A percentile compares a stretch with the other conserved stretches of the same genome.
Conservation (phyloP, 2,113 vertebrate species). For the Steatornis caripensis region DNA sequence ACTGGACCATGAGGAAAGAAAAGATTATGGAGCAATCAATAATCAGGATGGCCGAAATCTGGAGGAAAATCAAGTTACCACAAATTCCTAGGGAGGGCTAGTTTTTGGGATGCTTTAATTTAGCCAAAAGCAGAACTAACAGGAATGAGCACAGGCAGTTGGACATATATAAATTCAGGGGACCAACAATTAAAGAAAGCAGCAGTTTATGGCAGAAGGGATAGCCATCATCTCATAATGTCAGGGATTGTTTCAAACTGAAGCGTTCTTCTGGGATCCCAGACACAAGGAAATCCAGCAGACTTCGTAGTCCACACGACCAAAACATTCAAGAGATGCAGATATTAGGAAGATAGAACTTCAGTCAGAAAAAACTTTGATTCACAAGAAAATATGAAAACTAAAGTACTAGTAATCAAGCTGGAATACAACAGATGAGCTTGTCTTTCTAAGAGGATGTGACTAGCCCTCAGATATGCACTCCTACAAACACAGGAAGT, state of each 20-base stretch:
- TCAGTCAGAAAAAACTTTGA: background rate
- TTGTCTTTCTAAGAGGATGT: background rate
- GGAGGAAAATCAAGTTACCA: background rate
- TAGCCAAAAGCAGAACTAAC: background rate
- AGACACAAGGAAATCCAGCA: background rate
- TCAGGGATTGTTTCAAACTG: background rate
- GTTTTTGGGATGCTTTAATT: background rate
- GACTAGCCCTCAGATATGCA: background rate
- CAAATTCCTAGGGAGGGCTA: background rate
- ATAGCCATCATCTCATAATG: background rate
- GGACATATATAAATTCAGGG: background rate
- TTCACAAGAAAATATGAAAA: background rate
- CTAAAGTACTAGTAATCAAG: background rate
- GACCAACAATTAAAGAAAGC: background rate
- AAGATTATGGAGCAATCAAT: background rate
- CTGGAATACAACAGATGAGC: background rate
- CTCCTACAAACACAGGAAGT: background rate
- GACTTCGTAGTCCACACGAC: background rate
- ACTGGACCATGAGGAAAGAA: background rate
- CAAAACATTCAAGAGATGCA: background rate
- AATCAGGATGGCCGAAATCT: background rate
- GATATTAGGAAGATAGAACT: background rate
- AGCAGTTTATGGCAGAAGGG: background rate
- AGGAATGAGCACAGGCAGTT: background rate
- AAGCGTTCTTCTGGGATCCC: background rate